phyloP scores from a whole-genome alignment of 2,797 vertebrate species.

The Artibeus jamaicensis region DNA sequence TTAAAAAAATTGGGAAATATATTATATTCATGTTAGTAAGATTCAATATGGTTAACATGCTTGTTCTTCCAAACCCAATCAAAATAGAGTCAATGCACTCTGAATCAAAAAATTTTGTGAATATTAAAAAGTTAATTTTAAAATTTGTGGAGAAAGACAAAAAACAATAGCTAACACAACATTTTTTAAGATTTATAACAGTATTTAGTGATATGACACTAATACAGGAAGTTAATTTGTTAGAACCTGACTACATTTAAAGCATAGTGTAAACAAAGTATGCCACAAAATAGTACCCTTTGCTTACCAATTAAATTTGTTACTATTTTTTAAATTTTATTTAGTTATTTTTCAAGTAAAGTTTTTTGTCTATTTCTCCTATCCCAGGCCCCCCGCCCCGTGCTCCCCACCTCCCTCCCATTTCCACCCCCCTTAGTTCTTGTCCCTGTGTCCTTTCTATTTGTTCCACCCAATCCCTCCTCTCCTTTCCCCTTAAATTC shows the following conservation, averaged over 20 bases:
- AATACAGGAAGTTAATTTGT: background rate
- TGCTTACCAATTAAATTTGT: conserved; percentile 17
- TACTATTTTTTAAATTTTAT: background rate
- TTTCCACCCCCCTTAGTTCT: too few relatives aligned
- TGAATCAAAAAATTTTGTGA: background rate
- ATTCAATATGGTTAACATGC: background rate
- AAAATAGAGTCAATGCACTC: background rate
- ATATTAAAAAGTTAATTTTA: background rate
- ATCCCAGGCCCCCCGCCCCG: too few relatives aligned
- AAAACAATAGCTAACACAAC: background rate
- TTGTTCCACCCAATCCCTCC: too few relatives aligned
- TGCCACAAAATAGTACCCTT: background rate
- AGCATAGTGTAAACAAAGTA: background rate
- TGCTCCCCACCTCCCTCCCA: too few relatives aligned
- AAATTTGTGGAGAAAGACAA: background rate
- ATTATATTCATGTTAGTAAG: background rate
- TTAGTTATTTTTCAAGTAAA: too few relatives aligned
- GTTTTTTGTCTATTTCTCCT: too few relatives aligned
- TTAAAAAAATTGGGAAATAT: background rate
- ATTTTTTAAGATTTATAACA: too few relatives aligned
- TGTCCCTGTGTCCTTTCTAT: too few relatives aligned
- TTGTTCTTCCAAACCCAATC: background rate
- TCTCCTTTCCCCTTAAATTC: too few relatives aligned
- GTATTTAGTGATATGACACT: background rate
- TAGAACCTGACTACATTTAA: background rate